A percentile compares a stretch with the other conserved stretches of the same genome.
Evolutionary conservation across 2,113 vertebrate species (phyloP).

Genomic region (Esox niger): DNA sequence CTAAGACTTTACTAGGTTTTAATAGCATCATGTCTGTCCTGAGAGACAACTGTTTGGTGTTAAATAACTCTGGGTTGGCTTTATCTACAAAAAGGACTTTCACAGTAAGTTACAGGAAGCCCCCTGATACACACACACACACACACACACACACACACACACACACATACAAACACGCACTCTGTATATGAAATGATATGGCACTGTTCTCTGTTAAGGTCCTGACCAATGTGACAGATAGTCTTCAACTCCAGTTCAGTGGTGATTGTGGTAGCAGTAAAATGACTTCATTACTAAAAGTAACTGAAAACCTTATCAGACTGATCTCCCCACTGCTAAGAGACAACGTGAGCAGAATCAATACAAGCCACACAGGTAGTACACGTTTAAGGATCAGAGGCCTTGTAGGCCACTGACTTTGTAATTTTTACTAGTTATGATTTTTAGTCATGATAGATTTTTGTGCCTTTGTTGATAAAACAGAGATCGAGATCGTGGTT

Average conservation of each 20-base stretch:
- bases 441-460: background rate
- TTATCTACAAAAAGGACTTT: background rate
- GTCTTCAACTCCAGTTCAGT: background rate
- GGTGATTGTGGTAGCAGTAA: background rate
- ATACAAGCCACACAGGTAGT: background rate
- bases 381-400: background rate
- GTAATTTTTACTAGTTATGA: background rate
- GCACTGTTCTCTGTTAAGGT: background rate
- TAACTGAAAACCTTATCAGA: background rate
- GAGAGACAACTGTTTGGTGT: background rate
- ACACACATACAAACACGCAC: background rate
- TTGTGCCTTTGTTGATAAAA: background rate
- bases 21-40: background rate
- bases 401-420: too few relatives aligned
- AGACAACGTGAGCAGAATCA: background rate
- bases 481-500: conserved; percentile 1
- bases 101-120: background rate
- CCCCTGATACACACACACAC: background rate
- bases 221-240: background rate
- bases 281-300: background rate
- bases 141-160: background rate
- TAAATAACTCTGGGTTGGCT: background rate
- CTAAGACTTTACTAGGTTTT: background rate
- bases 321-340: background rate
- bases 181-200: background rate